Percentiles rank a stretch among this genome's conserved stretches.
phyloP scores from a whole-genome alignment of 64 coral and sea anemone genomes.

The Orbicella faveolata region DNA sequence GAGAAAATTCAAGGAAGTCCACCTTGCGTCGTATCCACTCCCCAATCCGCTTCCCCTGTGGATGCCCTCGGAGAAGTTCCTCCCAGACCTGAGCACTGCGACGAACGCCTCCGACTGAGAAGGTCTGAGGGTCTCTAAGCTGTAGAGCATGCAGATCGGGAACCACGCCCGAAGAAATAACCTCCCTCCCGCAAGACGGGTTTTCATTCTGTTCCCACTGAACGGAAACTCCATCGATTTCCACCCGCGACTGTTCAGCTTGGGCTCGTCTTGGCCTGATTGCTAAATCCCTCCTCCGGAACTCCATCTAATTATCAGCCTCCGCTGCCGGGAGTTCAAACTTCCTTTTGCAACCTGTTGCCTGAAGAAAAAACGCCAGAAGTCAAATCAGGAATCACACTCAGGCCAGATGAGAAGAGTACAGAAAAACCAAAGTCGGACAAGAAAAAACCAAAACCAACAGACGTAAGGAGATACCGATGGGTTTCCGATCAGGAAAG shows the following conservation, averaged over 20 bases:
- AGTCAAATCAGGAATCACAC: too few relatives aligned
- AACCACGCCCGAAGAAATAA: not conserved
- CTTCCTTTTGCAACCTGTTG: too few relatives aligned
- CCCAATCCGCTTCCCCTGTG: not conserved
- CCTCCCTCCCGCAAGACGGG: too few relatives aligned
- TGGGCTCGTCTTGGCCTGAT: too few relatives aligned
- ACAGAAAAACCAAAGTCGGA: not conserved
- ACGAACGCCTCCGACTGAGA: slow-evolving; percentile 16
- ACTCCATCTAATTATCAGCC: too few relatives aligned
- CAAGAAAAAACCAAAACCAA: not conserved
- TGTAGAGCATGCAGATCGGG: not conserved
- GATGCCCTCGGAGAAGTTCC: not conserved
- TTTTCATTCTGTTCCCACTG: too few relatives aligned
- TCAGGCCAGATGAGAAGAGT: not conserved
- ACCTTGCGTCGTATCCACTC: slow-evolving; percentile 11
- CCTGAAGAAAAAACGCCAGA: too few relatives aligned
- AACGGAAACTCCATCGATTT: not conserved
- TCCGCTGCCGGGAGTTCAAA: too few relatives aligned
- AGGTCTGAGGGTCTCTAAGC: not conserved
- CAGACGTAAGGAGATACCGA: not conserved
- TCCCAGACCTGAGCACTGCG: not conserved
- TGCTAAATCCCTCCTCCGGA: too few relatives aligned
- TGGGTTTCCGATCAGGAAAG: slow-evolving; percentile 11
- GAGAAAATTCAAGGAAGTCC: slow-evolving; percentile 13
- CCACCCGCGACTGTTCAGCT: too few relatives aligned